Evolutionary conservation across 64 coral and sea anemone species (phyloP).

Genomic region (Stichodactyla helianthus): DNA sequence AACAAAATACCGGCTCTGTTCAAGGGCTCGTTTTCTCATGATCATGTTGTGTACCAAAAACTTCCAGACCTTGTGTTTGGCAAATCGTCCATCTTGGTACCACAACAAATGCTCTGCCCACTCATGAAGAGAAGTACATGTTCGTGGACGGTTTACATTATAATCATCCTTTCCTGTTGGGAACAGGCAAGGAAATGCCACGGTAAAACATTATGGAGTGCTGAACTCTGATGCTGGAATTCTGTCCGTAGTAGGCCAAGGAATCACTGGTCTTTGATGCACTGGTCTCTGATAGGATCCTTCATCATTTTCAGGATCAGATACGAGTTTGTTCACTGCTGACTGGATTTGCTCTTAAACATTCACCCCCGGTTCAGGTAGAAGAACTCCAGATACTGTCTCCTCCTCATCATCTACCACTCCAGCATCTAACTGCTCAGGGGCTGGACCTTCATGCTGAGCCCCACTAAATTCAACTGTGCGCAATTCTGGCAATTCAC

Average conservation of each 20-base stretch:
- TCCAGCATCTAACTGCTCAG: constrained; percentile 21
- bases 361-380: constrained; percentile 31
- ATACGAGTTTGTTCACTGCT: neutral
- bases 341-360: neutral
- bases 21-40: constrained; percentile 34
- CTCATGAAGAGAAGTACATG: constrained; percentile 11
- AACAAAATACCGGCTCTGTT: constrained; percentile 37
- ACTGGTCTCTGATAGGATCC: neutral
- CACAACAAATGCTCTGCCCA: constrained; percentile 42
- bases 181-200: constrained; percentile 55
- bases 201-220: constrained; percentile 26
- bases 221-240: constrained; percentile 35
- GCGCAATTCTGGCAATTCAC: constrained; percentile 19
- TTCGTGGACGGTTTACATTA: constrained; percentile 18
- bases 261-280: constrained; percentile 5
- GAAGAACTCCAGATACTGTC: constrained; percentile 17
- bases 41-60: constrained; percentile 47
- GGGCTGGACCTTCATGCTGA: constrained; percentile 28
- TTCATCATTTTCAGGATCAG: neutral
- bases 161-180: constrained; percentile 40
- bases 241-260: constrained; percentile 27
- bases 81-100: constrained; percentile 36
- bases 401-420: neutral
- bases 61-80: constrained; percentile 38
- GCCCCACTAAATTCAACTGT: constrained; percentile 14